Conservation (phyloP, 1,140 invertebrate genomes). For the Drosophila nigromelanica region DNA sequence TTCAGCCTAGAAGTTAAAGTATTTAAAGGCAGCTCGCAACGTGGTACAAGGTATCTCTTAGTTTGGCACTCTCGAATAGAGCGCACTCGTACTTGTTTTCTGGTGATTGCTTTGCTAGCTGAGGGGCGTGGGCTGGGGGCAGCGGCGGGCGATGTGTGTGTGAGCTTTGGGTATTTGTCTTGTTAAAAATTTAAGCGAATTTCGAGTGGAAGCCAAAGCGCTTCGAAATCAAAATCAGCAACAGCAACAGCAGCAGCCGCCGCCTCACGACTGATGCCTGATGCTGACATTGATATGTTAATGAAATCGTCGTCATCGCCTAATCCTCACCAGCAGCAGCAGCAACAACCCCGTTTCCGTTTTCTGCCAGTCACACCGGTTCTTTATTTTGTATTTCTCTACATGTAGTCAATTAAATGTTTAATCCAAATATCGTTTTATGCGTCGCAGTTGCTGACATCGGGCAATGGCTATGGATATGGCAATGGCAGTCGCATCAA, state of each 20-base stretch:
- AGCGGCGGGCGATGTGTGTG: conserved; percentile 17
- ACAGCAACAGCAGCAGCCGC: conserved; percentile 5
- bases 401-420: conserved; percentile 70
- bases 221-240: conserved; percentile 28
- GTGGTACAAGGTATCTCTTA: neutral
- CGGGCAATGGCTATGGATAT: neutral
- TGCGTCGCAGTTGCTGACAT: conserved; percentile 50
- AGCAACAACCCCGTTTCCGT: conserved; percentile 26
- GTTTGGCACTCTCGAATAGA: neutral
- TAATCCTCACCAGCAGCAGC: conserved; percentile 59
- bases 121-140: neutral
- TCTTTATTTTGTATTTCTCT: conserved; percentile 31
- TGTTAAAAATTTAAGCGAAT: conserved; percentile 82
- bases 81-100: neutral
- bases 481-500: conserved; percentile 22
- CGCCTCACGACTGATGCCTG: conserved; percentile 37
- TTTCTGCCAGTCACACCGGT: conserved; percentile 54
- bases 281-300: conserved; percentile 79
- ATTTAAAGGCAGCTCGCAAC: neutral
- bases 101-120: conserved; percentile 16
- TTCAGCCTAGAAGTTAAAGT: too few relatives aligned
- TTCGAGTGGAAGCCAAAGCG: conserved; percentile 64
- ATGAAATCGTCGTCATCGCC: conserved; percentile 47
- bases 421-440: conserved; percentile 81
- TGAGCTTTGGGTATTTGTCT: conserved; percentile 78